Base-by-base conservation (phyloP, 1,140 invertebrate genomes). In the Philotrypesis tridentata region DNA sequence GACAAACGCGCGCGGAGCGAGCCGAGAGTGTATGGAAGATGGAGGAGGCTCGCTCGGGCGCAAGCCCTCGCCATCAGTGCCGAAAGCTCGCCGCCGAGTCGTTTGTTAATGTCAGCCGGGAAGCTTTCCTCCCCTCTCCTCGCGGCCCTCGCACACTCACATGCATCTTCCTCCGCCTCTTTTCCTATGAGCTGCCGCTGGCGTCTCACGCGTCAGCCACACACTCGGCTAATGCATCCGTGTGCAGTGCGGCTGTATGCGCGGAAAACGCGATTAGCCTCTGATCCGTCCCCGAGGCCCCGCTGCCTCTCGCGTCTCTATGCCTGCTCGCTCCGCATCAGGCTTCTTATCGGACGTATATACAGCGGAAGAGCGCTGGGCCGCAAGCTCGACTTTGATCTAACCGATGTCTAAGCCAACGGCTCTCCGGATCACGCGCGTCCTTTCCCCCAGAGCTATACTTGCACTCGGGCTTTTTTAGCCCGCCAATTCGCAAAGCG, bases 71-170 rank as follows among this genome's bases (percentile, higher is more conserved):
- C 63, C 37, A 43, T 67, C 83, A 74, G 82, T 68, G 81, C 65
- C 76, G 40, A 79, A 87, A 86, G 87, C 86, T 88, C 87, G 82
- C 70, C 11, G 33, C 80, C 60, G 85, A 87, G 85, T 88, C 87
- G 85, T 90, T 89, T 87, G 85, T 90, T 88, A 90, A 89, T 85
- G 88, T 89, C 88, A 88, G 84, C 81, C 79, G 14, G 67, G 23
- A 33, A 74, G 55, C 70, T 73, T 73, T 83, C 80, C 73, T 79
- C 79, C 68, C 79, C 33, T 71, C 33, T 71, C 73, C 74, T 72
- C n/a, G 40, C 80, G 67, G 40, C 79, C 72, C 74, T 82, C 76
- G 80, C 71, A 25, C 71, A 23, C n/a, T n/a, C 84, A 82, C 60
- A 83, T 55, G 71, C 37, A 73, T 25, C 48, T 55, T 55, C 48